These are phyloP conservation scores for Drosophila koepferae DNA, from an alignment of 2,888 invertebrate genomes.

Conservation along the genomic window DNA sequence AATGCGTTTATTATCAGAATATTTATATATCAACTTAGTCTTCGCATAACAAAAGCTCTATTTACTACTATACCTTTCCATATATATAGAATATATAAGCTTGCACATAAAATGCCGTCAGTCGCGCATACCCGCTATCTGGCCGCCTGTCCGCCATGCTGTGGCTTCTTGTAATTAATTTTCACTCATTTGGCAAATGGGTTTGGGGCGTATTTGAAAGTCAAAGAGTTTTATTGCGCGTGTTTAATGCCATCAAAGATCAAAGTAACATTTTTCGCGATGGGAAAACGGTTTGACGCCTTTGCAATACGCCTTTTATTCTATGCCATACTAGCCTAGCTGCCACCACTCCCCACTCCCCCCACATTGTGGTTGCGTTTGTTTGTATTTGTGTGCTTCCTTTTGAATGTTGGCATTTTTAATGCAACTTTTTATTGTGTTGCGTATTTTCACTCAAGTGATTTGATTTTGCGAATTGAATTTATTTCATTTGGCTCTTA, in stretches of 20 bases:
- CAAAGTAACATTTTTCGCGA: slow-evolving; percentile 58
- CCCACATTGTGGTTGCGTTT: too few relatives aligned
- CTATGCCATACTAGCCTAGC: slow-evolving; percentile 12
- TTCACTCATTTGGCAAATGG: slow-evolving; percentile 74
- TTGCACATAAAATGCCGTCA: neutral
- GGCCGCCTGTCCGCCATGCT: slow-evolving; percentile 27
- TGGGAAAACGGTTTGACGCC: slow-evolving; percentile 60
- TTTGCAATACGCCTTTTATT: slow-evolving; percentile 25
- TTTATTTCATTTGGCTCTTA: slow-evolving; percentile 59
- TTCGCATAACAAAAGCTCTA: neutral
- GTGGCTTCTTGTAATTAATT: slow-evolving; percentile 73
- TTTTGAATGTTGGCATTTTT: slow-evolving; percentile 47
- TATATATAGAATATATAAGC: too few relatives aligned
- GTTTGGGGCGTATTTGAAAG: slow-evolving; percentile 49
- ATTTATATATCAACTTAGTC: neutral
- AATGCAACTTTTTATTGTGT: slow-evolving; percentile 62
- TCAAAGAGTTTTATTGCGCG: slow-evolving; percentile 74
- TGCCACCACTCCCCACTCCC: slow-evolving; percentile 5
- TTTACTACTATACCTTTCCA: neutral
- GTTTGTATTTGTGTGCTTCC: slow-evolving; percentile 29
- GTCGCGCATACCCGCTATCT: slow-evolving; percentile 1
- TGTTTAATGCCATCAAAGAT: slow-evolving; percentile 72
- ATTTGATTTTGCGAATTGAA: slow-evolving; percentile 78
- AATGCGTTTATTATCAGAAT: neutral
- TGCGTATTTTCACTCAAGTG: slow-evolving; percentile 72